Evolutionary conservation across 2,888 invertebrate genomes (phyloP).

Genomic region (Oxytorus armatus): DNA sequence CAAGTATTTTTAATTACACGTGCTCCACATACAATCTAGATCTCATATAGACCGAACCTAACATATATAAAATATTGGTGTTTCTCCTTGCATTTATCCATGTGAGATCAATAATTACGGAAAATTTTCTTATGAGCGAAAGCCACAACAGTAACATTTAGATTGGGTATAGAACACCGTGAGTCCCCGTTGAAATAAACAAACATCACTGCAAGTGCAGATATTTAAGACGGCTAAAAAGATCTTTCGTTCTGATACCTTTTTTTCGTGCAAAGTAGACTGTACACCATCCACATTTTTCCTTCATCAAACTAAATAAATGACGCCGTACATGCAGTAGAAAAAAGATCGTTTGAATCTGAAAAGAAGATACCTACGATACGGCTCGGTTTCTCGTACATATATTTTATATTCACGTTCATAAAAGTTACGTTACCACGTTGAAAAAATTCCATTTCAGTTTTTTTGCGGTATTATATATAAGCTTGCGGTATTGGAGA

Average conservation of each 20-base stretch:
- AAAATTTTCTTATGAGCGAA: too few species aligned
- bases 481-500: too few species aligned
- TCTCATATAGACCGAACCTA: too few species aligned
- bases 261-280: conserved; percentile 24
- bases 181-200: too few species aligned
- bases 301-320: conserved; percentile 24
- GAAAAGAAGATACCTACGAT: conserved; percentile 29
- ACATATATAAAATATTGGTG: too few species aligned
- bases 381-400: conserved; percentile 11
- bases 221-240: conserved; percentile 37
- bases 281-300: conserved; percentile 22
- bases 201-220: too few species aligned
- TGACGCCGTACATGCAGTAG: conserved; percentile 2
- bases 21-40: too few species aligned
- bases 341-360: conserved; percentile 29
- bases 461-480: background rate
- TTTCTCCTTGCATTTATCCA: too few species aligned
- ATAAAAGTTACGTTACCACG: background rate
- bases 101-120: too few species aligned
- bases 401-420: conserved; percentile 24
- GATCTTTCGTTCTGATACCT: conserved; percentile 42
- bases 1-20: too few species aligned
- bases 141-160: too few species aligned
- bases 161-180: too few species aligned
- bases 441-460: conserved; percentile 12